A percentile compares a stretch with the other conserved stretches of the same genome.
These are phyloP conservation scores for Cheilosia pagana DNA, from an alignment of 2,888 invertebrate species.

Conservation along the genomic window DNA sequence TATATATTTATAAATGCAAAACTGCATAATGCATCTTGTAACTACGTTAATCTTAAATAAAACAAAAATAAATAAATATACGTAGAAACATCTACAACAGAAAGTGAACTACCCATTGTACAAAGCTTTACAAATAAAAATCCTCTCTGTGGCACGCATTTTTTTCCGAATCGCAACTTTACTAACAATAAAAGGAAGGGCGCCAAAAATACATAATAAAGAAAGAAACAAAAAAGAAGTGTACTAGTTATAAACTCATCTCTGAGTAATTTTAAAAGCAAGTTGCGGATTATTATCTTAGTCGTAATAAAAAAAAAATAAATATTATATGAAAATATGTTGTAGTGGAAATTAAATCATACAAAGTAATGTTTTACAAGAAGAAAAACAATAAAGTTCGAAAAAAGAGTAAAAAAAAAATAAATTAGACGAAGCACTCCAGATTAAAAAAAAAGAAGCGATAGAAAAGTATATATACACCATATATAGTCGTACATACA, in stretches of 20 bases:
- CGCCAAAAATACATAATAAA: conserved; percentile 56
- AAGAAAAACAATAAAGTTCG: conserved; percentile 6
- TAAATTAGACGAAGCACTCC: conserved; percentile 45
- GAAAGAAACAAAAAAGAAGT: conserved; percentile 27
- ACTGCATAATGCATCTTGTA: conserved; percentile 32
- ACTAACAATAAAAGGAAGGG: conserved; percentile 14
- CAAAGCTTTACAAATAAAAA: conserved; percentile 41
- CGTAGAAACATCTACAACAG: not conserved
- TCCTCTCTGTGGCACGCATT: conserved; percentile 39
- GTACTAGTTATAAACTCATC: conserved; percentile 13
- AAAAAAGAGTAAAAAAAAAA: not conserved
- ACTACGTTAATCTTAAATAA: conserved; percentile 38
- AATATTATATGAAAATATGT: conserved; percentile 38
- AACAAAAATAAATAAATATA: conserved; percentile 20
- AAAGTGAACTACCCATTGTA: conserved; percentile 34
- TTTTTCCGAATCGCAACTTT: conserved; percentile 51
- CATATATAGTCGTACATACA: conserved; percentile 35
- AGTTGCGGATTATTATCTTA: conserved; percentile 38
- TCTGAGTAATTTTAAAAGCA: conserved; percentile 3
- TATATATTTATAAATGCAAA: not conserved
- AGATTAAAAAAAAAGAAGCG: conserved; percentile 37
- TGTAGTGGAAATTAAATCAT: conserved; percentile 53
- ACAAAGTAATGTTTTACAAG: conserved; percentile 26
- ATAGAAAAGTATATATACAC: conserved; percentile 45
- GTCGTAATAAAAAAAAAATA: conserved; percentile 27